Evolutionary conservation across 2,797 vertebrate genomes (phyloP).

Genomic region (Loris lydekkerianus): DNA sequence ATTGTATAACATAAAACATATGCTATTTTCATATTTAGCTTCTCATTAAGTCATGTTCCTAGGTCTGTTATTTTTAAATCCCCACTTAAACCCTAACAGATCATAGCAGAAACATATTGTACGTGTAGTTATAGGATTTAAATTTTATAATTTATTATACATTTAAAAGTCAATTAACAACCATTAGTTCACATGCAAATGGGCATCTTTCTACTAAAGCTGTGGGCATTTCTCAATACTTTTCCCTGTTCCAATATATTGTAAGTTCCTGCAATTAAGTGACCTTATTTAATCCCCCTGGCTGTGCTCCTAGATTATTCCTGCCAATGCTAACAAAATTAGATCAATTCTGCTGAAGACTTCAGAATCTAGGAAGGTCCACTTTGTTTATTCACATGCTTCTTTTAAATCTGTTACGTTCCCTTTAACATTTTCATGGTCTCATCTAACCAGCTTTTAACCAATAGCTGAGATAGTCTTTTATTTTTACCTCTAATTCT

Average conservation of each 20-base stretch:
- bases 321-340: background rate
- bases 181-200: background rate
- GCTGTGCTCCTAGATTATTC: background rate
- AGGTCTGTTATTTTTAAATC: background rate
- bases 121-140: background rate
- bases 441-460: background rate
- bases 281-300: background rate
- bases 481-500: background rate
- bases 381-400: background rate
- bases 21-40: background rate
- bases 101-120: background rate
- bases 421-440: background rate
- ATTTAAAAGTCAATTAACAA: conserved; percentile 27
- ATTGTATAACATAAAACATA: background rate
- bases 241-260: background rate
- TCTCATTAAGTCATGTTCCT: background rate
- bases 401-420: background rate
- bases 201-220: background rate
- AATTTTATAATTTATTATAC: background rate
- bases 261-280: background rate
- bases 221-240: background rate
- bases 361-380: background rate
- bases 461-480: background rate
- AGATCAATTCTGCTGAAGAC: background rate
- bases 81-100: background rate